Percentiles rank a stretch among this genome's conserved stretches.
Evolutionary conservation across 2,888 invertebrate species (phyloP).

Genomic region (Hermaeophaga mercurialis): DNA sequence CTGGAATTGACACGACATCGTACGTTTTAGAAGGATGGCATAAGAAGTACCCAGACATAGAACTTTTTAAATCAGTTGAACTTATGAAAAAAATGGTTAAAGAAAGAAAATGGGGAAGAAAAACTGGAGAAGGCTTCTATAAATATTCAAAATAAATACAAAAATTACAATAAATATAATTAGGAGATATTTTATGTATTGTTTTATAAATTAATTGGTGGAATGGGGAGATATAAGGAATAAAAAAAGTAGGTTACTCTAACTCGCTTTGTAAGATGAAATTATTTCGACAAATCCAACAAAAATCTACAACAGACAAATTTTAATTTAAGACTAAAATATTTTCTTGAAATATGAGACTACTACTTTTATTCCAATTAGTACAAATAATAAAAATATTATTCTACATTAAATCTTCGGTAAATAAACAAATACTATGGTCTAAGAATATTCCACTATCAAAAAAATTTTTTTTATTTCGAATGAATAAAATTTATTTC

Average conservation of each 20-base stretch:
- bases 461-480: too few relatives aligned
- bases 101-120: conserved; percentile 81
- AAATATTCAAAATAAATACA: conserved; percentile 64
- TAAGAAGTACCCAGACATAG: conserved; percentile 71
- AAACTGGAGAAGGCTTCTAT: conserved; percentile 86
- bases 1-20: conserved; percentile 79
- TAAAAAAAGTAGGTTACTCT: background rate
- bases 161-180: background rate
- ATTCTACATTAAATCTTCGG: too few relatives aligned
- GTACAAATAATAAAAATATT: too few relatives aligned
- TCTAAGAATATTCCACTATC: too few relatives aligned
- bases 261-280: too few relatives aligned
- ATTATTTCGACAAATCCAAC: too few relatives aligned
- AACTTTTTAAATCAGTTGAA: conserved; percentile 67
- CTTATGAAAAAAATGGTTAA: conserved; percentile 70
- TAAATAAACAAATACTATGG: too few relatives aligned
- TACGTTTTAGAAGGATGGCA: conserved; percentile 83
- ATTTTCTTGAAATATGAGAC: too few relatives aligned
- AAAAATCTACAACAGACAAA: too few relatives aligned
- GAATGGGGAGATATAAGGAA: background rate
- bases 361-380: too few relatives aligned
- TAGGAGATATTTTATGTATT: background rate
- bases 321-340: too few relatives aligned
- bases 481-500: too few relatives aligned
- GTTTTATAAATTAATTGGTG: background rate